Conservation (phyloP, 1,140 invertebrate species). For the Hyles vespertilio region DNA sequence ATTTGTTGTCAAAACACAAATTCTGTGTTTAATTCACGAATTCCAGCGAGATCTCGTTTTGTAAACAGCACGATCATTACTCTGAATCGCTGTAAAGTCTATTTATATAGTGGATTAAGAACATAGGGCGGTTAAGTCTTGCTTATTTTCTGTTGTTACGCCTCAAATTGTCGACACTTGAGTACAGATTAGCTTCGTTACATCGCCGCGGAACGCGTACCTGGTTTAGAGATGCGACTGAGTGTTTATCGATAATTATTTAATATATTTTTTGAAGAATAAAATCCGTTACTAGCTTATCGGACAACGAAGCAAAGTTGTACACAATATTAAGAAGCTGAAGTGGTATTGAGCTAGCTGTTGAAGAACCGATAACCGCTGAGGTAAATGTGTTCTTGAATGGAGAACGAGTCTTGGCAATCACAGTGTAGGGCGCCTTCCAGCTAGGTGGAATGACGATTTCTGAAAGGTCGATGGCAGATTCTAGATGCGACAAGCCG, state of each 20-base stretch:
- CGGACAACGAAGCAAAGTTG: too few species aligned
- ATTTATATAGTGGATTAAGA: slow-evolving; percentile 50
- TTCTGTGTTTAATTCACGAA: slow-evolving; percentile 2
- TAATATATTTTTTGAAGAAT: neutral
- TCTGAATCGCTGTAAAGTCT: slow-evolving; percentile 25
- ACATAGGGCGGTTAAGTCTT: slow-evolving; percentile 43
- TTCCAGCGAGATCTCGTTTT: neutral
- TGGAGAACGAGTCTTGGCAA: too few species aligned
- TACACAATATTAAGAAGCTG: too few species aligned
- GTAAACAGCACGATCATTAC: slow-evolving; percentile 31
- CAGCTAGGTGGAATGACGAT: too few species aligned
- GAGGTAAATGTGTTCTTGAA: too few species aligned
- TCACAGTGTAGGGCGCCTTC: too few species aligned
- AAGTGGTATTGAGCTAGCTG: too few species aligned
- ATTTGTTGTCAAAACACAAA: neutral
- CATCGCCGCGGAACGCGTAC: slow-evolving; percentile 54
- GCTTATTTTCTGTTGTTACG: slow-evolving; percentile 73
- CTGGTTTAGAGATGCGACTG: slow-evolving; percentile 39
- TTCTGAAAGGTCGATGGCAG: too few species aligned
- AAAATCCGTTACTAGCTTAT: too few species aligned
- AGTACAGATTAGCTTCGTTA: slow-evolving; percentile 74
- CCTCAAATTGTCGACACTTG: slow-evolving; percentile 73
- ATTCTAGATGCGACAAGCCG: too few species aligned
- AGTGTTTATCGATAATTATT: slow-evolving; percentile 2
- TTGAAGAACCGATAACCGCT: too few species aligned